phyloP scores from a whole-genome alignment of 2,888 invertebrate species.

The Drosophila nr. perissopoda region DNA sequence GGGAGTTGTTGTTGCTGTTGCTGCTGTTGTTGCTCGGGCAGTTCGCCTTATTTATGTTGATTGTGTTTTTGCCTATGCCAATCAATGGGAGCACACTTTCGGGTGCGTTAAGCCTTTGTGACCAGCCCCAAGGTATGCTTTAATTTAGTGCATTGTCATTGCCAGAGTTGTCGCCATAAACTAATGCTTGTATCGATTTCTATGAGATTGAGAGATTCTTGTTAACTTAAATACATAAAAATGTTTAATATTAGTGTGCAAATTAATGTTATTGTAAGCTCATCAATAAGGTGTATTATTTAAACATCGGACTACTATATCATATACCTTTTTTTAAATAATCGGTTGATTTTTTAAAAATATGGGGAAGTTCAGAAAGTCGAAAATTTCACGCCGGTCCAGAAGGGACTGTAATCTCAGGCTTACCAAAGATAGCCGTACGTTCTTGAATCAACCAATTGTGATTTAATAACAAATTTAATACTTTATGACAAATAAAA shows the following conservation, averaged over 20 bases:
- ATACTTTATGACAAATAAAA: neutral
- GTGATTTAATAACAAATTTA: neutral
- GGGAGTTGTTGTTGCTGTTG: constrained; percentile 37
- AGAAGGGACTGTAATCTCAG: neutral
- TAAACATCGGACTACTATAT: neutral
- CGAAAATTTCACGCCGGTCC: no score
- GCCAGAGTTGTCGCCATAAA: constrained; percentile 14
- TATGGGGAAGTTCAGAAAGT: neutral
- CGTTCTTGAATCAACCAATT: neutral
- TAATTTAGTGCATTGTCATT: constrained; percentile 65
- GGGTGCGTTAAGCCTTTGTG: constrained; percentile 61
- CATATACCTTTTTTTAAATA: neutral
- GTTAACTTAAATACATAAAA: neutral
- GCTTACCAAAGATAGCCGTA: neutral
- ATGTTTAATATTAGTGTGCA: neutral
- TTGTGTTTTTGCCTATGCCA: constrained; percentile 78
- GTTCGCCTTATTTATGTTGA: constrained; percentile 74
- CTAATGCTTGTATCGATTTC: constrained; percentile 25
- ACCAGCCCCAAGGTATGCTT: constrained; percentile 64
- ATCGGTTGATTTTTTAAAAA: neutral
- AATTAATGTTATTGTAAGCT: neutral
- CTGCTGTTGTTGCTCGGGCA: constrained; percentile 34
- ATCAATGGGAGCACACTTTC: constrained; percentile 70
- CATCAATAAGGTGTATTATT: neutral
- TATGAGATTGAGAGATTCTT: constrained; percentile 7